phyloP scores from a whole-genome alignment of 2,113 vertebrate genomes.

The Nasalis larvatus region DNA sequence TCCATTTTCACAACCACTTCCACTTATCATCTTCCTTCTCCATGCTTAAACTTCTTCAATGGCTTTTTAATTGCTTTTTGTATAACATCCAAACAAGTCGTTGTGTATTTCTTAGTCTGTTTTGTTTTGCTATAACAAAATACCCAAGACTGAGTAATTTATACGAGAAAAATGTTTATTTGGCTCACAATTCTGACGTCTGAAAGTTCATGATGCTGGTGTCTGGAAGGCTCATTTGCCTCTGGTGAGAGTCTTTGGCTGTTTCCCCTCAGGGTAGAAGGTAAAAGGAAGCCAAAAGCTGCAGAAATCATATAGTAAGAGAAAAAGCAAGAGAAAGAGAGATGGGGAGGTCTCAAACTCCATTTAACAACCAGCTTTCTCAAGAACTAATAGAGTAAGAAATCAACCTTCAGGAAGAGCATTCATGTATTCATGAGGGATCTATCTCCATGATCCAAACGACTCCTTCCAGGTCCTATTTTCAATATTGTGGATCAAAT shows the following conservation, averaged over 20 bases:
- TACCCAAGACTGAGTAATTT: not conserved
- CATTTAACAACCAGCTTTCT: not conserved
- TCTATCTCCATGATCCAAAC: not conserved
- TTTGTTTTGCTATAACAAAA: not conserved
- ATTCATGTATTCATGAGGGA: not conserved
- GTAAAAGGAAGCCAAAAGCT: not conserved
- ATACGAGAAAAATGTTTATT: not conserved
- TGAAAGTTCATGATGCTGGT: not conserved
- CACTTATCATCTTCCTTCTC: not conserved
- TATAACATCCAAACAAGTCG: not conserved
- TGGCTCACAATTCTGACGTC: not conserved
- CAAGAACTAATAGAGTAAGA: not conserved
- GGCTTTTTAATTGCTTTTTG: not conserved
- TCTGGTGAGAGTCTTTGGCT: not conserved
- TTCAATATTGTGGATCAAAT: not conserved
- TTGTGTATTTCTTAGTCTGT: not conserved
- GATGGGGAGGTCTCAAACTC: not conserved
- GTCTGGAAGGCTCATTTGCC: not conserved
- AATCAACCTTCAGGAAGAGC: not conserved
- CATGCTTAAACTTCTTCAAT: not conserved
- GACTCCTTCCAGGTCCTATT: not conserved
- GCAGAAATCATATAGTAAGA: not conserved
- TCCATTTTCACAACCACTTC: too few relatives aligned
- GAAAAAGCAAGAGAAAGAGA: not conserved
- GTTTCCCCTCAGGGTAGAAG: not conserved